Conservation (phyloP, 35 echinoderm and acorn worm genomes). For the Anneissia japonica region DNA sequence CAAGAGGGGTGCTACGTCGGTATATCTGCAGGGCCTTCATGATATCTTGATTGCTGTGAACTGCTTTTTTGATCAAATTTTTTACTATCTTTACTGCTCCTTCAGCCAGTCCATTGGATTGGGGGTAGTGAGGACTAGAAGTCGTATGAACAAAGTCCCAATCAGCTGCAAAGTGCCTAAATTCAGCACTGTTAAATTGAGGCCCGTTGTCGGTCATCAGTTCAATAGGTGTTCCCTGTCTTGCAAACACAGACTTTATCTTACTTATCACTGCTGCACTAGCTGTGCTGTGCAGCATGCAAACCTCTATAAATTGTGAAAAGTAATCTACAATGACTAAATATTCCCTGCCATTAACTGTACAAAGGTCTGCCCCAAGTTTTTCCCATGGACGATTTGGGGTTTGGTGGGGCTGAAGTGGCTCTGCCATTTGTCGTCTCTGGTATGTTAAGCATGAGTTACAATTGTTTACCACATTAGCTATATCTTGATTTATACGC, state of each 20-base stretch:
- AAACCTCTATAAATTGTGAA: slow-evolving; percentile 30
- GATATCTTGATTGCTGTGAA: no score
- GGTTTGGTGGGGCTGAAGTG: not conserved
- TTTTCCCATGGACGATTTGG: slow-evolving; percentile 40
- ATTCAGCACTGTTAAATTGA: no score
- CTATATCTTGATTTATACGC: slow-evolving; percentile 1
- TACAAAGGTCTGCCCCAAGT: slow-evolving; percentile 12
- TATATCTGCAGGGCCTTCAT: no score
- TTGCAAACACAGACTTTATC: slow-evolving; percentile 28
- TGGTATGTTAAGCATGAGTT: not conserved
- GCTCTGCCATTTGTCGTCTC: not conserved
- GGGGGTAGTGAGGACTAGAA: no score
- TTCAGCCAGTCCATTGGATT: no score
- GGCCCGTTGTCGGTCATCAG: not conserved
- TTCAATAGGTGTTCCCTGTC: not conserved
- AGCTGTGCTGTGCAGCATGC: not conserved
- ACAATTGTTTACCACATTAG: not conserved
- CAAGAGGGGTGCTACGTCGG: not conserved
- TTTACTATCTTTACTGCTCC: no score
- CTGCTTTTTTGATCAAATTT: no score
- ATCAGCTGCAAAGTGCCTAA: no score
- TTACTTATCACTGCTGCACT: slow-evolving; percentile 37
- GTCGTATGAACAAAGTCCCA: no score
- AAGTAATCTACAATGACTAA: slow-evolving; percentile 32
- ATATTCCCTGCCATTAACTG: slow-evolving; percentile 16